phyloP scores from a whole-genome alignment of 2,888 invertebrate genomes.

The Thymelicus acteon region DNA sequence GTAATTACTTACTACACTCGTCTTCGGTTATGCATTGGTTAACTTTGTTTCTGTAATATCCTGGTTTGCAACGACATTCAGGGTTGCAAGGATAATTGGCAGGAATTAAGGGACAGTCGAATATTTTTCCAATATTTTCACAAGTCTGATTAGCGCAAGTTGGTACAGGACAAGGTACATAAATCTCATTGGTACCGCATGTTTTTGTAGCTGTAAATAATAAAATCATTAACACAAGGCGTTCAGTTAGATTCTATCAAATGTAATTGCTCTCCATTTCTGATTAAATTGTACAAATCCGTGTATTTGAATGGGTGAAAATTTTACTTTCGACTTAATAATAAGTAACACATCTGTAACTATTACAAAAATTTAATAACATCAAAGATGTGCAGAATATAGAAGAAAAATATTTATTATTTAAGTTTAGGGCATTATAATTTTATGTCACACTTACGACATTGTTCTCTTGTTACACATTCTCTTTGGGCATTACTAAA shows the following conservation, averaged over 20 bases:
- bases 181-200: constrained; percentile 25
- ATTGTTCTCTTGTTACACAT: constrained; percentile 48
- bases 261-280: too few species aligned
- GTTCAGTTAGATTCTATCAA: too few species aligned
- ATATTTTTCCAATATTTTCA: constrained; percentile 44
- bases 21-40: constrained; percentile 47
- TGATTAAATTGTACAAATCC: too few species aligned
- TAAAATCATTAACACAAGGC: background rate
- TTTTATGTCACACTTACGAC: constrained; percentile 44
- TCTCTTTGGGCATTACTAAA: constrained; percentile 42
- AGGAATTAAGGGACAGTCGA: constrained; percentile 39
- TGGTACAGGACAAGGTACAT: constrained; percentile 21
- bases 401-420: too few species aligned
- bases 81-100: constrained; percentile 38
- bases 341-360: too few species aligned
- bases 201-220: background rate
- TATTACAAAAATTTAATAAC: too few species aligned
- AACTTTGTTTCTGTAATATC: constrained; percentile 48
- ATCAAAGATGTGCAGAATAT: too few species aligned
- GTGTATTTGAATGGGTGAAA: too few species aligned
- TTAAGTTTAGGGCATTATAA: too few species aligned
- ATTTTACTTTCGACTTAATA: too few species aligned
- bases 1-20: constrained; percentile 51
- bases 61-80: constrained; percentile 53
- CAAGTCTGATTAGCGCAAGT: constrained; percentile 45